phyloP scores from a whole-genome alignment of 2,797 vertebrate genomes.

The Antennarius maculatus region DNA sequence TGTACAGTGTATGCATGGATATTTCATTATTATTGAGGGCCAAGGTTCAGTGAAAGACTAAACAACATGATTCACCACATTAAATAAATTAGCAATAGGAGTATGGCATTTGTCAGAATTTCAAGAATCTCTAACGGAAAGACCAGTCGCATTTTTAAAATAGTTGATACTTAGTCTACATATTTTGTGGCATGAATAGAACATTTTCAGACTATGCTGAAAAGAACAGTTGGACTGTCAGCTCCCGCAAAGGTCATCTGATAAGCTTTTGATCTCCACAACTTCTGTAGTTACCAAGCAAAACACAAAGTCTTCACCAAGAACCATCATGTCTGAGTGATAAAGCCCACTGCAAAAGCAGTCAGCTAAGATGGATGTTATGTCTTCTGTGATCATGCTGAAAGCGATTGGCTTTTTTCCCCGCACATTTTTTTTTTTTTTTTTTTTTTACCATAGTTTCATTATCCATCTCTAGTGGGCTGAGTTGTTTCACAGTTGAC shows the following conservation, averaged over 20 bases:
- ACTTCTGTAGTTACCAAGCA: slow-evolving; percentile 60
- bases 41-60: background rate
- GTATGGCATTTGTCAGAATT: background rate
- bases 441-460: slow-evolving; percentile 35
- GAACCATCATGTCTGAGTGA: slow-evolving; percentile 56
- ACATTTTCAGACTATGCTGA: slow-evolving; percentile 29
- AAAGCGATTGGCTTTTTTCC: slow-evolving; percentile 26
- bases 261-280: slow-evolving; percentile 57
- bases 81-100: background rate
- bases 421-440: slow-evolving; percentile 45
- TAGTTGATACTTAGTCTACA: background rate
- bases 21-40: background rate
- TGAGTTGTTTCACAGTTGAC: slow-evolving; percentile 50
- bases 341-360: slow-evolving; percentile 62
- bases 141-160: background rate
- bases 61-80: background rate
- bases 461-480: slow-evolving; percentile 50
- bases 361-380: slow-evolving; percentile 50
- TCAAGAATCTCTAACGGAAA: background rate
- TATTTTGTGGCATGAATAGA: slow-evolving; percentile 27
- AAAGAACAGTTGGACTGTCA: slow-evolving; percentile 44
- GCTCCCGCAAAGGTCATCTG: slow-evolving; percentile 44
- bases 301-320: slow-evolving; percentile 53
- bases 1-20: background rate
- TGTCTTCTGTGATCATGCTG: slow-evolving; percentile 30